These are phyloP conservation scores for Drosophila micromelanica DNA, from an alignment of 1,140 invertebrate genomes.

Conservation along the genomic window DNA sequence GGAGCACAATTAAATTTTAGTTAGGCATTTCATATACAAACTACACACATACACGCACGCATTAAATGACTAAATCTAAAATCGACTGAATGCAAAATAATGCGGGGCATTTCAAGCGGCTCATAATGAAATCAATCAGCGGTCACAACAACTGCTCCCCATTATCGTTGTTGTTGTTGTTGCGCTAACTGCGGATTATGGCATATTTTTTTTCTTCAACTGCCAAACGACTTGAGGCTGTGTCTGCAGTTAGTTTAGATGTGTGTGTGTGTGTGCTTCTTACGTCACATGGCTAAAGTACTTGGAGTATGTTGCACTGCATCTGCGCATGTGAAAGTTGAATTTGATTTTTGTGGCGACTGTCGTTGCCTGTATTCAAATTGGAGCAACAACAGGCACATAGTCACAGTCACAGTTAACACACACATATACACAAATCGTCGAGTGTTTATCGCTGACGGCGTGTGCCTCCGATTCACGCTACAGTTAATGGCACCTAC, in stretches of 20 bases:
- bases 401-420: slow-evolving; percentile 12
- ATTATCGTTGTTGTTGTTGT: slow-evolving; percentile 19
- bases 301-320: slow-evolving; percentile 60
- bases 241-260: slow-evolving; percentile 24
- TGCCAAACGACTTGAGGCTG: slow-evolving; percentile 40
- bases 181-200: slow-evolving; percentile 66
- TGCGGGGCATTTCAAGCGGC: slow-evolving; percentile 52
- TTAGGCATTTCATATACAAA: slow-evolving; percentile 53
- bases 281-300: slow-evolving; percentile 58
- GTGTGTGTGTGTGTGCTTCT: slow-evolving; percentile 35
- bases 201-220: slow-evolving; percentile 39
- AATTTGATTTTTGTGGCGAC: slow-evolving; percentile 36
- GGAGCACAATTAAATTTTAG: slow-evolving; percentile 69
- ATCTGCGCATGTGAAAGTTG: slow-evolving; percentile 79
- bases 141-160: slow-evolving; percentile 29
- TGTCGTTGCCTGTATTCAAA: slow-evolving; percentile 61
- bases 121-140: slow-evolving; percentile 73
- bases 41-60: neutral
- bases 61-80: slow-evolving; percentile 46
- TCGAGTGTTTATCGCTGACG: slow-evolving; percentile 32
- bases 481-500: slow-evolving; percentile 33
- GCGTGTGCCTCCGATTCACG: slow-evolving; percentile 48
- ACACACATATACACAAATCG: slow-evolving; percentile 12
- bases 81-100: slow-evolving; percentile 77
- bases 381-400: slow-evolving; percentile 47